Conservation (phyloP, 92 coral and sea anemone species). For the Porites rus region DNA sequence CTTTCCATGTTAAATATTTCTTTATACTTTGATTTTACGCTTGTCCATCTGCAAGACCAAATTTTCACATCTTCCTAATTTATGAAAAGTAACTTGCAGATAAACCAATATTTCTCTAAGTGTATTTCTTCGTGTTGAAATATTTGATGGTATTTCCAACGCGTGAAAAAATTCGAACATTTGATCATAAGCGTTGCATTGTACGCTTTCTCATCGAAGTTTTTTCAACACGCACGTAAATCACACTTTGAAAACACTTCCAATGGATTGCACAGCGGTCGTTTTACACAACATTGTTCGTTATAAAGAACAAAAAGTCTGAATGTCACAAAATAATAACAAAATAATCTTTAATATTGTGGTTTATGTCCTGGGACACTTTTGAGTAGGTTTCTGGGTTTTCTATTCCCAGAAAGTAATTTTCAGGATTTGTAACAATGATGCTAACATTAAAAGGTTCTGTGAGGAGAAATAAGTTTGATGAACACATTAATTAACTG, state of each 20-base stretch:
- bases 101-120: too few species aligned
- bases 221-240: background rate
- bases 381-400: background rate
- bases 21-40: background rate
- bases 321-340: background rate
- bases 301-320: background rate
- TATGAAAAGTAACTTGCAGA: background rate
- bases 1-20: background rate
- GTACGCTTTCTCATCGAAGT: conserved; percentile 15
- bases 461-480: too few species aligned
- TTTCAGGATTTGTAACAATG: background rate
- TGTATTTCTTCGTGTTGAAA: too few species aligned
- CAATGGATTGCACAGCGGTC: background rate
- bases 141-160: too few species aligned
- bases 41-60: too few species aligned
- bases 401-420: background rate
- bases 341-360: background rate
- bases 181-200: conserved; percentile 4
- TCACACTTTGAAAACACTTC: conserved; percentile 1
- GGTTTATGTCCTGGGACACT: background rate
- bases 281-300: background rate
- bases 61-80: background rate
- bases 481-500: background rate
- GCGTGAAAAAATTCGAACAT: background rate
- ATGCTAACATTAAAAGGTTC: background rate